A percentile compares a stretch with the other conserved stretches of the same genome.
Conservation (phyloP, 2,797 vertebrate species). For the Semaprochilodus insignis region DNA sequence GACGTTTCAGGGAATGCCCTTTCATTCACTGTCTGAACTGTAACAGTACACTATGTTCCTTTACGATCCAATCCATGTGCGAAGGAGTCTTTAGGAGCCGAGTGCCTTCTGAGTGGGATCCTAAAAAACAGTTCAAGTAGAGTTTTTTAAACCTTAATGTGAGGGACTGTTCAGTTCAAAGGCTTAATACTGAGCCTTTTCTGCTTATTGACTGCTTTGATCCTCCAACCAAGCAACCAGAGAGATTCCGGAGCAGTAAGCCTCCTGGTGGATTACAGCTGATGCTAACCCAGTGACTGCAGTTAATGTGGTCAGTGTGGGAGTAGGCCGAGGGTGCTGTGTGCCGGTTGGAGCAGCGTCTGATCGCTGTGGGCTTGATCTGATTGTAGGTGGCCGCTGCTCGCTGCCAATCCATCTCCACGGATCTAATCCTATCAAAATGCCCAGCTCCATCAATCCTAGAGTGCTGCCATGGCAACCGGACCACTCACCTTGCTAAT, state of each 20-base stretch:
- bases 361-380: constrained; percentile 1
- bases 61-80: neutral
- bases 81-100: neutral
- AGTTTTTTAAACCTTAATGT: neutral
- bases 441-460: neutral
- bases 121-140: neutral
- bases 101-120: neutral
- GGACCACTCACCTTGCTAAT: neutral
- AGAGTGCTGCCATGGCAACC: constrained; percentile 9
- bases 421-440: constrained; percentile 41
- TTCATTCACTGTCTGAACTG: neutral
- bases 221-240: neutral
- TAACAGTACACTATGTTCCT: neutral
- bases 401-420: neutral
- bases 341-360: neutral
- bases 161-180: neutral
- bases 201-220: constrained; percentile 18
- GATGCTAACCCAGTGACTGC: constrained; percentile 23
- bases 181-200: neutral
- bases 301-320: constrained; percentile 23
- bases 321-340: neutral
- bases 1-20: neutral
- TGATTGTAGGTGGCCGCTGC: constrained; percentile 2
- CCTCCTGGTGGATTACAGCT: constrained; percentile 20
- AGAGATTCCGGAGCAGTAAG: constrained; percentile 1